Percentiles rank a stretch among this genome's conserved stretches.
Conservation (phyloP, 2,888 invertebrate genomes). For the Aphidius colemani region DNA sequence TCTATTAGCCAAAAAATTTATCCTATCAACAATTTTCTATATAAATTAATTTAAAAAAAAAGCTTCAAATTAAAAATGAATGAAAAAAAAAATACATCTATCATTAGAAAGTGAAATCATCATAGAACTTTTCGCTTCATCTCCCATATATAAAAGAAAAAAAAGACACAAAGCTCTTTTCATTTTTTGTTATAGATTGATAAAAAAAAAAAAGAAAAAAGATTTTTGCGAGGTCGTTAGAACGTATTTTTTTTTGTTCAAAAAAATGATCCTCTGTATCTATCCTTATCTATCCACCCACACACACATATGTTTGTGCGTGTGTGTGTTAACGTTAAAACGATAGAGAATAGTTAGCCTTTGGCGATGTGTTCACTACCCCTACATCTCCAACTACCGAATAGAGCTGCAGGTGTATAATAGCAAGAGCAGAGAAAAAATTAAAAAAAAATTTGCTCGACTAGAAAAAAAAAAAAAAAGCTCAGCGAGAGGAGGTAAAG, state of each 20-base stretch:
- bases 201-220: neutral
- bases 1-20: too few relatives aligned
- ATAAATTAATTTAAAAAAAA: too few relatives aligned
- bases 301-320: neutral
- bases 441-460: constrained; percentile 16
- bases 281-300: neutral
- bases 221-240: constrained; percentile 4
- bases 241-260: constrained; percentile 24
- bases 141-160: neutral
- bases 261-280: constrained; percentile 12
- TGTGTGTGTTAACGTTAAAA: constrained; percentile 25
- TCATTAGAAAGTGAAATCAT: neutral
- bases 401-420: constrained; percentile 36
- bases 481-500: constrained; percentile 11
- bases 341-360: constrained; percentile 21
- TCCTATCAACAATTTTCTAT: too few relatives aligned
- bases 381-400: constrained; percentile 18
- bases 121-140: constrained; percentile 4
- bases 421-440: constrained; percentile 30
- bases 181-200: constrained; percentile 14
- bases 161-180: neutral
- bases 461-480: constrained; percentile 19
- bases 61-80: too few relatives aligned
- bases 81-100: neutral
- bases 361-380: constrained; percentile 22